A percentile compares a stretch with the other conserved stretches of the same genome.
phyloP scores from a whole-genome alignment of 2,888 invertebrate species.

The Zygothrica quintamaculata region DNA sequence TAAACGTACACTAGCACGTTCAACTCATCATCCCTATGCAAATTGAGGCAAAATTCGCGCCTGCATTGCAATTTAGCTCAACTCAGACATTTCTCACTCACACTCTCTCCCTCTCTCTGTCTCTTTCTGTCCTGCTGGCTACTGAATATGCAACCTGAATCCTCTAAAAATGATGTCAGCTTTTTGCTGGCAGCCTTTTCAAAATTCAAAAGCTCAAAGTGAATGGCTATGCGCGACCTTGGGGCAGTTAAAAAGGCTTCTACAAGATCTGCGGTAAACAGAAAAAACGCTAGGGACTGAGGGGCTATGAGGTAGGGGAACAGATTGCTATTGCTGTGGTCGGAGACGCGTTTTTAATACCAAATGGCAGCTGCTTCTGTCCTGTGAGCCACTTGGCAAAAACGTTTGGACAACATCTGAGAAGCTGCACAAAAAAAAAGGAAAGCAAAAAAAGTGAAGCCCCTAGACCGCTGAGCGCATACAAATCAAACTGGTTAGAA shows the following conservation, averaged over 20 bases:
- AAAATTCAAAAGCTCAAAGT: conserved; percentile 80
- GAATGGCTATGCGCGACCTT: conserved; percentile 71
- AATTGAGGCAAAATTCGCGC: conserved; percentile 49
- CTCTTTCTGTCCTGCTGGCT: too few relatives aligned
- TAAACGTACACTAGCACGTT: conserved; percentile 82
- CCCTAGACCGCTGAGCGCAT: conserved; percentile 56
- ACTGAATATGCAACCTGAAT: conserved; percentile 49
- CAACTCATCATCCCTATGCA: conserved; percentile 47
- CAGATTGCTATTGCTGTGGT: conserved; percentile 32
- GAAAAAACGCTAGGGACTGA: too few relatives aligned
- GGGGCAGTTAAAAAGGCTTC: conserved; percentile 33
- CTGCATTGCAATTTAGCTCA: conserved; percentile 36
- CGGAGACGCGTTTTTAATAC: conserved; percentile 50
- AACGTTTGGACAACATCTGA: conserved; percentile 74
- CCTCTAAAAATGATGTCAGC: conserved; percentile 58
- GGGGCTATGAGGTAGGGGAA: neutral
- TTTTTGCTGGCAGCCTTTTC: conserved; percentile 65
- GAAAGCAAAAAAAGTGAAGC: neutral
- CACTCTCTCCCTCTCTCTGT: too few relatives aligned
- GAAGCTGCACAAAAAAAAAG: conserved; percentile 24
- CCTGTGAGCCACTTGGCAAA: conserved; percentile 55
- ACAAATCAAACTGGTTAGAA: conserved; percentile 61
- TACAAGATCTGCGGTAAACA: neutral
- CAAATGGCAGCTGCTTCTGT: conserved; percentile 60
- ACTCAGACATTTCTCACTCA: conserved; percentile 1